Base-by-base conservation (phyloP, 2,888 invertebrate species). In the Thelaira solivaga region DNA sequence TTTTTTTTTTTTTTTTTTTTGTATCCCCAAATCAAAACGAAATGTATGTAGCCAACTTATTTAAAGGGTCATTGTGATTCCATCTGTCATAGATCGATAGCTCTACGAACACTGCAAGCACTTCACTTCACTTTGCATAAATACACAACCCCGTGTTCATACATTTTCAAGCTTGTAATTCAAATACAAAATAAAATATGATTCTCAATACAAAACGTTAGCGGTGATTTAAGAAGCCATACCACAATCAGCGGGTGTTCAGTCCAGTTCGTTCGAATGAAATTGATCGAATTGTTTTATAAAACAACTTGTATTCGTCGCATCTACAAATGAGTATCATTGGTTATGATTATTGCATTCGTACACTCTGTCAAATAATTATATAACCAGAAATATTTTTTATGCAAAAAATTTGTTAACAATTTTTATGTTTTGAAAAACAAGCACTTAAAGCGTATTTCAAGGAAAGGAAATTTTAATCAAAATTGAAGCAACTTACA, bases 81-180 rank as follows among this genome's bases (percentile, higher is more conserved):
- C 86, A 86, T 85, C 86, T 86, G 86, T 86, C 86, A 86, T 86
- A 86, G 87, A 86, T 86, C 87, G 87, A 86, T 86, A 87, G 87
- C 76, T 69, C 79, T 64, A 64, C 64, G 76, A 80, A 77, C 80
- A 67, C 69, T 68, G 67, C 43, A 64, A 82, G 73, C 71, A 78
- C 67, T 69, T 11, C 24, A 59, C 7, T 59, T 64, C 49, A 59
- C 7, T 59, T 64, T 43, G 20, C 39, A 45, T 18, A 34, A 61
- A 59, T 51, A 39, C 55, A 49, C n/a, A n/a, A 41, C 43, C 49
- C 18, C 13, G 57, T 41, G 41, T 78, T 61, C 72, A 75, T 47
- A 39, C 76, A n/a, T 24, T 49, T 31, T 6, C 49, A 24, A 49
- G 36, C n/a, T n/a, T n/a, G 49, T 64, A 29, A n/a, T 18, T 22